Evolutionary conservation across 2,797 vertebrate genomes (phyloP).

Genomic region (Hypotaenidia philippensis): DNA sequence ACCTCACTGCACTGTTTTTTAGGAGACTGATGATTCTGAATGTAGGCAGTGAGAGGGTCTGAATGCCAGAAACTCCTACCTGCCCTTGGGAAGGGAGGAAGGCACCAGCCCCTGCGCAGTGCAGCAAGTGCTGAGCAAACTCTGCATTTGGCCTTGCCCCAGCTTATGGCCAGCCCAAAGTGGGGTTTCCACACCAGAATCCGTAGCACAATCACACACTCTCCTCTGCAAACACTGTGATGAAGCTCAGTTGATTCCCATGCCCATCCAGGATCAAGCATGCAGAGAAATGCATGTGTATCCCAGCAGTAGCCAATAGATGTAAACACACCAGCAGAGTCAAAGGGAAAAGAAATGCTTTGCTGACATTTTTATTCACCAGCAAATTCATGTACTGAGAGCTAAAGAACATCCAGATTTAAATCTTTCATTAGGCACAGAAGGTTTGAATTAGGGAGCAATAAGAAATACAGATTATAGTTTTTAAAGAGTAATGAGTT

Average conservation of each 20-base stretch:
- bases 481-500: conserved; percentile 6
- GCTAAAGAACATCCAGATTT: conserved; percentile 60
- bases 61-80: background rate
- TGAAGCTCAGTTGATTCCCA: background rate
- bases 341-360: conserved; percentile 9
- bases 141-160: background rate
- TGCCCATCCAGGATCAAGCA: accelerated
- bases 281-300: background rate
- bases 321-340: background rate
- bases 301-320: background rate
- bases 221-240: background rate
- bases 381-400: conserved; percentile 46
- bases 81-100: background rate
- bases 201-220: background rate
- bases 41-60: accelerated
- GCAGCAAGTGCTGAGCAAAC: background rate
- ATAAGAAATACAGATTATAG: conserved; percentile 53
- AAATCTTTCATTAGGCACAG: conserved; percentile 75
- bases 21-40: background rate
- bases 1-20: background rate
- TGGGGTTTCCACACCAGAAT: background rate
- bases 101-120: background rate
- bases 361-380: conserved; percentile 48
- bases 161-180: background rate
- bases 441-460: conserved; percentile 38